Evolutionary conservation across 2,888 invertebrate genomes (phyloP), one percentile per base, ranked within the genome.

Genomic region (Ramazzottius varieornatus): DNA sequence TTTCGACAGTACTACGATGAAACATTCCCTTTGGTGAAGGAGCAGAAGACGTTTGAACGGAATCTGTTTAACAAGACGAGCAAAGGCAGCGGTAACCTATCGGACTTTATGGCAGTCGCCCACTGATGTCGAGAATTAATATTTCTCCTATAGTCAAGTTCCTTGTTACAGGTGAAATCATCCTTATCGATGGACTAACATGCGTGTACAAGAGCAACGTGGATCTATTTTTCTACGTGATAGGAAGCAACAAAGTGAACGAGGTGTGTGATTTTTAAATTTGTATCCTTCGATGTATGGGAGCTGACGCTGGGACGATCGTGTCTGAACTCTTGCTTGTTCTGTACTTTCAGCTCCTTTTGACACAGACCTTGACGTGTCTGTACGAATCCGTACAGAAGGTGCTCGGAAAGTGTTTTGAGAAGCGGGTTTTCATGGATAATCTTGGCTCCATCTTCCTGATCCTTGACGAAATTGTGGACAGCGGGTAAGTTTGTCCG

Each of bases 201-300:
- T 93, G 94, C 75, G 89, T 98, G 0, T 98, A 98, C 77, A 86
- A 88, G 72, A 93, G 90, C 72, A 96, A 94, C 76, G 96, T 98
- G 0, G 98, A 99, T 78, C 79, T 99, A 2, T 94, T 89, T 78
- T 96, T 98, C 78, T 99, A 96, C 77, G 94, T 98, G 0, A 90
- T 99, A 86, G 98, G 98, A 65, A 89, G 87, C 73, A 86, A 89
- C 65, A 86, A 91, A 72, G 96, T 98, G 77, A 98, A 99, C 80
- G 96, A 98, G 82, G 88, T 90, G 78, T 70, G 69, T 32, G 32
- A 40, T 20, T 40, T 40, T 40, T 40, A 40, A 13, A 40, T 40
- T 40, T 40, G 40, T 40, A 8, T 20, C 40, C 40, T 40, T 8
- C n/a, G n/a, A n/a, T n/a, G n/a, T n/a, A n/a, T n/a, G n/a, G n/a